A percentile compares a stretch with the other conserved stretches of the same genome.
These are phyloP conservation scores for Papilio gigon DNA, from an alignment of 2,888 invertebrate genomes.

Conservation along the genomic window DNA sequence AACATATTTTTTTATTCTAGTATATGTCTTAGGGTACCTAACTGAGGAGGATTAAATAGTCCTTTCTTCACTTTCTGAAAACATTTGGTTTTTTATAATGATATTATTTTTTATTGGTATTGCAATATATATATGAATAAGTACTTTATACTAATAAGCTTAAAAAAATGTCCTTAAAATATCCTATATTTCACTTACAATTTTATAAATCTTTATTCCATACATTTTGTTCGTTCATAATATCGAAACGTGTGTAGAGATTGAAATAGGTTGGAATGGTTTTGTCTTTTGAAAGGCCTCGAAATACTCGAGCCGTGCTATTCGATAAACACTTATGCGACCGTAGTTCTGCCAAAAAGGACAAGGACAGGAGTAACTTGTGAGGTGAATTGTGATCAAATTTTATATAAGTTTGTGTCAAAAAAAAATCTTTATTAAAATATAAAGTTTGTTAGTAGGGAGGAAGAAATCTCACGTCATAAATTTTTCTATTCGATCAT, in stretches of 20 bases:
- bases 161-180: no score
- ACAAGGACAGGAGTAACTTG: slow-evolving; percentile 38
- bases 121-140: no score
- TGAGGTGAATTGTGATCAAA: slow-evolving; percentile 33
- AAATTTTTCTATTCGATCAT: slow-evolving; percentile 21
- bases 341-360: slow-evolving; percentile 33
- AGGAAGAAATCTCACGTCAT: slow-evolving; percentile 16
- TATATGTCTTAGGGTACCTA: no score
- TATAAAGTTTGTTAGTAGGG: not conserved
- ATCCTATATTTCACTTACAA: not conserved
- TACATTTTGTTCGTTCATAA: not conserved
- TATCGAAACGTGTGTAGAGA: slow-evolving; percentile 22
- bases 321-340: slow-evolving; percentile 41
- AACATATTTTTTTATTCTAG: no score
- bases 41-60: no score
- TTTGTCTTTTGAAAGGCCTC: slow-evolving; percentile 34
- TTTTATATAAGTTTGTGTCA: not conserved
- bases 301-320: slow-evolving; percentile 34
- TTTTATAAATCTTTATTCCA: not conserved
- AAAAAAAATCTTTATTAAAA: slow-evolving; percentile 7
- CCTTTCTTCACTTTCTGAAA: no score
- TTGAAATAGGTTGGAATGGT: slow-evolving; percentile 26
- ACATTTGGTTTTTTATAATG: no score
- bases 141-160: no score
- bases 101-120: no score